phyloP scores from a whole-genome alignment of 2,888 invertebrate species.

The Cryptus armator region DNA sequence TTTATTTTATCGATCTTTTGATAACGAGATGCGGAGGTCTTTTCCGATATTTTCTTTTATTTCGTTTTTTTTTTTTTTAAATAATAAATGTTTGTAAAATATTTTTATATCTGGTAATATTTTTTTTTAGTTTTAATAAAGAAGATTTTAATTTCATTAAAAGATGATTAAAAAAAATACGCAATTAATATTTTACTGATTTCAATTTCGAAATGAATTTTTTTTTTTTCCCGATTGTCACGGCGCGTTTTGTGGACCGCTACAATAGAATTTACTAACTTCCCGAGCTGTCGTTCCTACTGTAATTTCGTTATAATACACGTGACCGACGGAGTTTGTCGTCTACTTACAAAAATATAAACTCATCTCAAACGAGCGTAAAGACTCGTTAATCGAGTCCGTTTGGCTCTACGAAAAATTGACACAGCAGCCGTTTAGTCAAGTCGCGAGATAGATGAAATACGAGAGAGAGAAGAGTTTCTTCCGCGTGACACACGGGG shows the following conservation, averaged over 20 bases:
- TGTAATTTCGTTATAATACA: background rate
- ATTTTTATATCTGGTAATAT: background rate
- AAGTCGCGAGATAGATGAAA: slow-evolving; percentile 28
- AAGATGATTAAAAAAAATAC: too few species aligned
- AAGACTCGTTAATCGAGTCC: slow-evolving; percentile 57
- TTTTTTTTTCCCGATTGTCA: slow-evolving; percentile 4
- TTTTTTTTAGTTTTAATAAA: too few species aligned
- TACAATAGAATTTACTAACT: background rate
- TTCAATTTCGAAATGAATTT: background rate
- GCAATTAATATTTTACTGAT: background rate
- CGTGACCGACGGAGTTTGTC: background rate
- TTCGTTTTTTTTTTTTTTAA: background rate
- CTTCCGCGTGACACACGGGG: slow-evolving; percentile 59
- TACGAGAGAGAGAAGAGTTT: slow-evolving; percentile 53
- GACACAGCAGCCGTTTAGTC: slow-evolving; percentile 64
- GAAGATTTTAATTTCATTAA: too few species aligned
- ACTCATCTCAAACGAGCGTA: slow-evolving; percentile 17
- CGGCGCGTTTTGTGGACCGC: background rate
- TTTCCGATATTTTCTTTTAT: background rate
- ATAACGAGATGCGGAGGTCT: too few species aligned
- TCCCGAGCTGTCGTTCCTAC: background rate
- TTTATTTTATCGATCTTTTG: background rate
- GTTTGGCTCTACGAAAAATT: slow-evolving; percentile 54
- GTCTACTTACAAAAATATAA: slow-evolving; percentile 31
- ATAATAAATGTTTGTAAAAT: background rate